Evolutionary conservation across 2,888 invertebrate genomes (phyloP).

Genomic region (Nezara viridula): DNA sequence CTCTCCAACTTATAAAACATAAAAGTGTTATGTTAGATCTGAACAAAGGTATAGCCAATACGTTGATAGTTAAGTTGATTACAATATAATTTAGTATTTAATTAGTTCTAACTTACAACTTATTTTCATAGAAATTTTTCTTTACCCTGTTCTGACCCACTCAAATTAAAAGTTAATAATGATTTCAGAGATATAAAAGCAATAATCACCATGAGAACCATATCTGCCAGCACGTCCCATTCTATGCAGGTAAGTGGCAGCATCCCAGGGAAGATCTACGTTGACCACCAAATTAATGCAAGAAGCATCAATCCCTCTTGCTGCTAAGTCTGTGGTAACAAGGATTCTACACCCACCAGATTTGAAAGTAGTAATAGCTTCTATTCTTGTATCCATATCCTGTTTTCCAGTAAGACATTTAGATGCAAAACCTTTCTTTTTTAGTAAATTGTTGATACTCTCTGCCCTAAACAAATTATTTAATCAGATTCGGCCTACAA

Average conservation of each 20-base stretch:
- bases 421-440: conserved; percentile 82
- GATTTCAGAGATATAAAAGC: too few relatives aligned
- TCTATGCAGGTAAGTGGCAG: conserved; percentile 91
- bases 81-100: too few relatives aligned
- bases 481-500: conserved; percentile 39
- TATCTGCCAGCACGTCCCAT: conserved; percentile 96
- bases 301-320: conserved; percentile 94
- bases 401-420: conserved; percentile 84
- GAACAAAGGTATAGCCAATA: too few relatives aligned
- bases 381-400: conserved; percentile 82
- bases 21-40: too few relatives aligned
- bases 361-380: conserved; percentile 83
- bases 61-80: too few relatives aligned
- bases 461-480: conserved; percentile 76
- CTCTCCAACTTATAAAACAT: too few relatives aligned
- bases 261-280: conserved; percentile 85
- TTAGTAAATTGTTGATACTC: conserved; percentile 81
- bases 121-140: too few relatives aligned
- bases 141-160: not conserved
- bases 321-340: conserved; percentile 90
- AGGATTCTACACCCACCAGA: conserved; percentile 87
- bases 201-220: conserved; percentile 80
- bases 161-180: not conserved
- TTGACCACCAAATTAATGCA: conserved; percentile 95
- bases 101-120: too few relatives aligned